phyloP scores from a whole-genome alignment of 2,888 invertebrate species.

The Lasioglossum villosulum region DNA sequence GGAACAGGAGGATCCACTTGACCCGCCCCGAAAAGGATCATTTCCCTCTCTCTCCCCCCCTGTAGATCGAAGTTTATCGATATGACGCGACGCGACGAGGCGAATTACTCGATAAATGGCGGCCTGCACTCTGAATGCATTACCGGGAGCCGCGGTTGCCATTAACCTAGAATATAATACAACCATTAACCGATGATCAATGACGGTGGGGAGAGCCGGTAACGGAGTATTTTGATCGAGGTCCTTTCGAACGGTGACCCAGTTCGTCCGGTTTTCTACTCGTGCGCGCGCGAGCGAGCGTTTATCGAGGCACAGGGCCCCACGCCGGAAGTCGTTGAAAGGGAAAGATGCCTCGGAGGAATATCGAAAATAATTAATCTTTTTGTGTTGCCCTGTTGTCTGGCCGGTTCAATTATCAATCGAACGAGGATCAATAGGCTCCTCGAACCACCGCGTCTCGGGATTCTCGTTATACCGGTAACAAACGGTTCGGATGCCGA shows the following conservation, averaged over 20 bases:
- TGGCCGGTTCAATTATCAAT: slow-evolving; percentile 27
- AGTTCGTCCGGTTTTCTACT: slow-evolving; percentile 22
- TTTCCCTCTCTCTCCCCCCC: neutral
- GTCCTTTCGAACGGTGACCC: slow-evolving; percentile 55
- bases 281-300: neutral
- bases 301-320: neutral
- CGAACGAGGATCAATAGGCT: slow-evolving; percentile 3
- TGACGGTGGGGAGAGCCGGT: slow-evolving; percentile 30
- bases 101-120: slow-evolving; percentile 37
- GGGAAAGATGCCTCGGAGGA: slow-evolving; percentile 54
- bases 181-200: slow-evolving; percentile 53
- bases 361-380: slow-evolving; percentile 55
- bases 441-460: neutral
- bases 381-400: neutral
- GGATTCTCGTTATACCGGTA: neutral
- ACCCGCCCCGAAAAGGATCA: slow-evolving; percentile 17
- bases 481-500: neutral
- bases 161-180: slow-evolving; percentile 64
- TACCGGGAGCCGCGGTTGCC: slow-evolving; percentile 50
- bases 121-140: slow-evolving; percentile 51
- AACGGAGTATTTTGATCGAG: slow-evolving; percentile 49
- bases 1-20: slow-evolving; percentile 5
- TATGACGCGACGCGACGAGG: neutral
- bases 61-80: neutral
- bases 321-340: slow-evolving; percentile 62